Evolutionary conservation across 2,113 vertebrate species (phyloP), one percentile per base, ranked within the genome.

Genomic region (Strix aluco): DNA sequence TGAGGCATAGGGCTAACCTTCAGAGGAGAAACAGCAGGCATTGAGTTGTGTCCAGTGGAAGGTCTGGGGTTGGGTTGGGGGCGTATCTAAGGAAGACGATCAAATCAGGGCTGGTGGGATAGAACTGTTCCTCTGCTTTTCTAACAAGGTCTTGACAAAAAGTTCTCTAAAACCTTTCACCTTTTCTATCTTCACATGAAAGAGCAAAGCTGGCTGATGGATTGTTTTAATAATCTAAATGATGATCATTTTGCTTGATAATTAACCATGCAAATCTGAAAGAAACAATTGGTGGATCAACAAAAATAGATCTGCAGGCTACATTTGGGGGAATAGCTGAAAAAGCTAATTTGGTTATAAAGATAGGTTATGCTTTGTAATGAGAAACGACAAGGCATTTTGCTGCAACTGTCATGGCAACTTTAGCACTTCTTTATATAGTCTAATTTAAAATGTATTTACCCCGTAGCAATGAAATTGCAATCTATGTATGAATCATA

Each of bases 361-460:
- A 86, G 93, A 85, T 92, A 92, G 59, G 66, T 72, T 97, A 46
- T 86, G n/a, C 79, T 90, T 97, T 81, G 44, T 90, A 86, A 91
- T 94, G 86, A 92, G 71, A 79, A 96, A 85, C 2, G 42, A 96
- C 90, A 92, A 66, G 66, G 81, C 34, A 1, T 93, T 96, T 89
- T 95, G 78, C 90, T 88, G 67, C 71, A 89, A 92, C 92, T 95
- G 66, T 94, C 85, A 94, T 90, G 71, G 49, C 63, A 96, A 91
- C 87, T 93, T 94, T 40, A 73, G 74, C 90, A 30, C 58, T 80
- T 59, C 78, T 93, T 92, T 82, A 87, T 72, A 46, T 80, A 92
- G 92, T 73, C 62, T 96, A 86, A 88, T 90, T 95, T 94, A 91
- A 94, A 94, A 94, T 90, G 84, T 95, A 89, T 94, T 94, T 95